These are phyloP conservation scores for Poecilobothrus nobilitatus DNA, from an alignment of 2,888 invertebrate species.

Conservation along the genomic window DNA sequence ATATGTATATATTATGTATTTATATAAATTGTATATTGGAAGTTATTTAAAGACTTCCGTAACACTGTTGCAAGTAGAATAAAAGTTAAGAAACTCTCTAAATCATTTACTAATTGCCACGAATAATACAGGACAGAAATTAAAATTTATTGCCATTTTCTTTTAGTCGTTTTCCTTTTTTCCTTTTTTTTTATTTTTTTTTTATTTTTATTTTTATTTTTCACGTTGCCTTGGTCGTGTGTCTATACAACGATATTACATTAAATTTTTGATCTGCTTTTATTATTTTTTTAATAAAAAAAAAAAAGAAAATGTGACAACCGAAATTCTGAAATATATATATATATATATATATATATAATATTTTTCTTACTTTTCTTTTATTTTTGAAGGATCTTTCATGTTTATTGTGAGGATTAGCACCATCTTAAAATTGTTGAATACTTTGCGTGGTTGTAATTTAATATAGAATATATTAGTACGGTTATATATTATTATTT, in stretches of 20 bases:
- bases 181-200: neutral
- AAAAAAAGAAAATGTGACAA: neutral
- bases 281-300: neutral
- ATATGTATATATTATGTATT: too few relatives aligned
- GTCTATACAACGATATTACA: neutral
- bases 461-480: neutral
- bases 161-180: too few relatives aligned
- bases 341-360: too few relatives aligned
- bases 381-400: neutral
- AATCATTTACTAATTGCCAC: conserved; percentile 1
- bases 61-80: too few relatives aligned
- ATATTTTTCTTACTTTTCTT: too few relatives aligned
- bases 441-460: neutral
- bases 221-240: too few relatives aligned
- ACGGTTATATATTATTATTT: too few relatives aligned
- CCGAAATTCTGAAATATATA: neutral
- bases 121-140: neutral
- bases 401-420: neutral
- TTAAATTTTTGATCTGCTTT: neutral
- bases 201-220: neutral
- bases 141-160: neutral
- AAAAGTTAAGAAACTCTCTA: neutral
- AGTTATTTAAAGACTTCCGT: neutral
- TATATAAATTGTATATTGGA: too few relatives aligned
- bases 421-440: conserved; percentile 1